Evolutionary conservation across 2,113 vertebrate genomes (phyloP).

Genomic region (Corapipo altera): DNA sequence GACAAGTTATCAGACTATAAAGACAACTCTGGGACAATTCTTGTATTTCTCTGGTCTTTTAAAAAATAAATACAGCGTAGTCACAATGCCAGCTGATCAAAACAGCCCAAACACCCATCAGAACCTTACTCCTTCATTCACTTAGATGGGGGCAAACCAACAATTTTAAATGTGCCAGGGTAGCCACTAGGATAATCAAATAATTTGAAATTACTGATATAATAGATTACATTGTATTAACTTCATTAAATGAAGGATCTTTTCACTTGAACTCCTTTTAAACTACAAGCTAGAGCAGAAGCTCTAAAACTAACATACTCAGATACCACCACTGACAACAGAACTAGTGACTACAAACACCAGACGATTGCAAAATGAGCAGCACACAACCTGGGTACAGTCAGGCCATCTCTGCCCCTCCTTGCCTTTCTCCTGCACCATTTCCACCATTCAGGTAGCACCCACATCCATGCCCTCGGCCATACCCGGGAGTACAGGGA

Average conservation of each 20-base stretch:
- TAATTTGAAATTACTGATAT: not conserved
- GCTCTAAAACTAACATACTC: not conserved
- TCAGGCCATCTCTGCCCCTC: not conserved
- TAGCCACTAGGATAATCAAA: not conserved
- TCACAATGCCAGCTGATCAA: not conserved
- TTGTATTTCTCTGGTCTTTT: not conserved
- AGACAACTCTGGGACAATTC: not conserved
- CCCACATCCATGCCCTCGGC: not conserved
- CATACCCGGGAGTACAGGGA: not conserved
- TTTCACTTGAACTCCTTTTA: not conserved
- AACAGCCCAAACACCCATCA: not conserved
- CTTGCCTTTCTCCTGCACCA: not conserved
- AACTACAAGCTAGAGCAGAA: not conserved
- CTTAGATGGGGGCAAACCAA: not conserved
- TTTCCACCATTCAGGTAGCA: not conserved
- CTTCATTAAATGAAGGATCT: not conserved
- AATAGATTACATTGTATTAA: not conserved
- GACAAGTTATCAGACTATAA: not conserved
- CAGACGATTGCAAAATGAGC: not conserved
- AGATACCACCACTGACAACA: not conserved
- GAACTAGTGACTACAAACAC: not conserved
- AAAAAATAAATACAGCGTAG: not conserved
- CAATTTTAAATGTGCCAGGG: not conserved
- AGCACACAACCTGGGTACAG: not conserved
- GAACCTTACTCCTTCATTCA: not conserved